A percentile compares a stretch with the other conserved stretches of the same genome.
These are phyloP conservation scores for Crocallis elinguaria DNA, from an alignment of 2,888 invertebrate species.

Conservation along the genomic window DNA sequence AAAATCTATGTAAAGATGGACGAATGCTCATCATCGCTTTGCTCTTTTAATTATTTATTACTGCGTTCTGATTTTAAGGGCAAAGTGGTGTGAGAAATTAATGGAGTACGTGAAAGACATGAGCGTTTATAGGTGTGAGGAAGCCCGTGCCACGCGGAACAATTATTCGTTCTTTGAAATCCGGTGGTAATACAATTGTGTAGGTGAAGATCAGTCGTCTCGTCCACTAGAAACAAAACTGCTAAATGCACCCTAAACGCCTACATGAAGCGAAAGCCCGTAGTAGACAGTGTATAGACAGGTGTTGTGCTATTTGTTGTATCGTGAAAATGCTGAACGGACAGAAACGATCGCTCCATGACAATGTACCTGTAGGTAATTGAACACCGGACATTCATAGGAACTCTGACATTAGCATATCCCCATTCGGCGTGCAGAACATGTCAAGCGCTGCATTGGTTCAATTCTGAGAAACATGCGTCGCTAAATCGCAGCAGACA, in stretches of 20 bases:
- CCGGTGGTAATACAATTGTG: too few relatives aligned
- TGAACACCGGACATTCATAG: conserved; percentile 63
- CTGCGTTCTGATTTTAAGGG: too few relatives aligned
- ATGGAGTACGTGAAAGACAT: too few relatives aligned
- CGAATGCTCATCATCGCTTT: too few relatives aligned
- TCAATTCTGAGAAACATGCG: conserved; percentile 64
- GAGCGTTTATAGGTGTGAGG: too few relatives aligned
- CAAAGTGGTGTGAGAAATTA: too few relatives aligned
- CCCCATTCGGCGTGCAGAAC: conserved; percentile 63
- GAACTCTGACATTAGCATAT: conserved; percentile 69
- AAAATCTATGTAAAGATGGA: too few relatives aligned
- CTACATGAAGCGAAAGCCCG: neutral
- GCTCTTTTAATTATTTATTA: too few relatives aligned
- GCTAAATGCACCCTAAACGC: neutral
- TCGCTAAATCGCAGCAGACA: conserved; percentile 63
- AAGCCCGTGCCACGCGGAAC: too few relatives aligned
- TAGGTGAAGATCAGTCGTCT: too few relatives aligned
- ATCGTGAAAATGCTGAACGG: neutral
- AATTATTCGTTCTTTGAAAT: too few relatives aligned
- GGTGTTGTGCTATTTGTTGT: neutral
- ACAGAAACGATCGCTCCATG: neutral
- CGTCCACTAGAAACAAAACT: too few relatives aligned
- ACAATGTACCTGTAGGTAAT: conserved; percentile 47
- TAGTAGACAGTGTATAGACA: neutral
- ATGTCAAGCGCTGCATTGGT: conserved; percentile 58